Evolutionary conservation across 2,797 vertebrate genomes (phyloP).

Genomic region (Anguilla anguilla): DNA sequence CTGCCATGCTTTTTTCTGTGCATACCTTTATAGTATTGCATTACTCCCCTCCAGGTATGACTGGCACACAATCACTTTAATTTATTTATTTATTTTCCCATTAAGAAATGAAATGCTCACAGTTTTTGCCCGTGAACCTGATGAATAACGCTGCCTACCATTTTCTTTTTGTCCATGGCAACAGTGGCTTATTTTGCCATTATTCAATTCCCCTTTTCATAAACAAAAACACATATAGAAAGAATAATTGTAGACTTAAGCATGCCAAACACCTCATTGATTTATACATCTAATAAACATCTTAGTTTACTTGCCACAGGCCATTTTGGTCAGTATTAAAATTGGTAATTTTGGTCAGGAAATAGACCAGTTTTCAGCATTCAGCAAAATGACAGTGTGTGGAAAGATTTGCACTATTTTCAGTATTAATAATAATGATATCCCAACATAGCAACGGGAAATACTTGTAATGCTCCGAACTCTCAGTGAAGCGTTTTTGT

Average conservation of each 20-base stretch:
- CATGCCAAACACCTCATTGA: not conserved
- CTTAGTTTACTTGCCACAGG: not conserved
- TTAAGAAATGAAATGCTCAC: slow-evolving; percentile 1
- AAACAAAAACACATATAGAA: not conserved
- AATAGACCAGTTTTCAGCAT: not conserved
- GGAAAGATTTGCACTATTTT: not conserved
- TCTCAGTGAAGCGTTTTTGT: not conserved
- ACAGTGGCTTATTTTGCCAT: not conserved
- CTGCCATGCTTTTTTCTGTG: not conserved
- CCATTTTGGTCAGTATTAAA: not conserved
- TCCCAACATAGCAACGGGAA: not conserved
- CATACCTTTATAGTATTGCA: slow-evolving; percentile 1
- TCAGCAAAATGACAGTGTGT: not conserved
- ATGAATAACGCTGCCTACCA: not conserved
- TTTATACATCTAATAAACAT: not conserved
- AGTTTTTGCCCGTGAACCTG: not conserved
- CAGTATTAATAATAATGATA: not conserved
- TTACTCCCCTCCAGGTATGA: not conserved
- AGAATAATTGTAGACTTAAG: not conserved
- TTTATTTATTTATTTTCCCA: slow-evolving; percentile 15
- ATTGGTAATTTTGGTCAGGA: not conserved
- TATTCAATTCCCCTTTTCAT: not conserved
- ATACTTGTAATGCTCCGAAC: not conserved
- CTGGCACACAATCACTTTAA: slow-evolving; percentile 7
- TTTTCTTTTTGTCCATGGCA: not conserved